Base-by-base conservation (phyloP, 2,113 vertebrate species). In the Austrofundulus limnaeus region DNA sequence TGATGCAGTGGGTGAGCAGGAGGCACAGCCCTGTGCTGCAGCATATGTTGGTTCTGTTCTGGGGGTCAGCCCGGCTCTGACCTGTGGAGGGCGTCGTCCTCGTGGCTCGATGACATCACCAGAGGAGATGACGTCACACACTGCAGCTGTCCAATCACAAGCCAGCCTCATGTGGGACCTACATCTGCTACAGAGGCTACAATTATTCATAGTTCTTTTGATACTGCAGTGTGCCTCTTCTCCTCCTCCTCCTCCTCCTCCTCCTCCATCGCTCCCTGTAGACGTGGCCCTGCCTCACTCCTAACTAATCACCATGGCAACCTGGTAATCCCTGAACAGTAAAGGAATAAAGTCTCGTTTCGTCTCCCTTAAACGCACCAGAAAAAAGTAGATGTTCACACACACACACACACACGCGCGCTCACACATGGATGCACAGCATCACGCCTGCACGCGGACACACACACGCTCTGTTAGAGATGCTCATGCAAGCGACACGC, bases 281-380 rank as follows among this genome's bases (percentile, higher is more conserved):
- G 86, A 82, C 68, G 85, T 63, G 78, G 86, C 73, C 82, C 75
- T 86, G 81, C 84, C 82, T 90, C 81, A 73, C 85, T 80, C 81
- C 75, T n/a, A 77, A 86, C 87, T 88, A 89, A 90, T 91, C 85
- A 86, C 90, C 88, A 91, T 91, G 88, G 90, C 89, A 92, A 91
- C 87, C 82, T 76, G 80, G 85, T 8, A 91, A 92, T 91, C 86
- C 85, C 85, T 84, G 86, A 86, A 88, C 84, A 88, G 79, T 10
- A 19, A 45, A 19, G 20, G 14, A 45, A 43, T 17, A n/a, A 41
- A 41, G 15, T 10, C 58, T 78, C 45, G n/a, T 46, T 66, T 10
- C 58, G 58, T 41, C 62, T 59, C 51, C 52, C 23, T 15, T 39
- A 21, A 58, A 49, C 45, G 59, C 52, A 42, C 47, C 51, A 66